phyloP scores from a whole-genome alignment of 2,888 invertebrate genomes.

The Drosophila histrio region DNA sequence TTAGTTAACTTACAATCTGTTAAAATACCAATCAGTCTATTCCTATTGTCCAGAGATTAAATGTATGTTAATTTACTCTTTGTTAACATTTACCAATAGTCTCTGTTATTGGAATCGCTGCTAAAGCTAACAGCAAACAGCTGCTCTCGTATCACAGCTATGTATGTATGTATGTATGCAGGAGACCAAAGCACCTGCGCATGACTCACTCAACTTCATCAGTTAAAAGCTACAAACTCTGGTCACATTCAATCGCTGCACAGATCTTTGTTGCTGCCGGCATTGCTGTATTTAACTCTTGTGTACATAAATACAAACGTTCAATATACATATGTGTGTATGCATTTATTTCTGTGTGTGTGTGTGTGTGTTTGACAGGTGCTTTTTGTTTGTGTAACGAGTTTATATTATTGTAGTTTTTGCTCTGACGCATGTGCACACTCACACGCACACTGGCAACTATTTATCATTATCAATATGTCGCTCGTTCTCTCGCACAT shows the following conservation, averaged over 20 bases:
- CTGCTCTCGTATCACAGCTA: constrained; percentile 28
- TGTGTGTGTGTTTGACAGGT: constrained; percentile 68
- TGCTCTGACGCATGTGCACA: constrained; percentile 64
- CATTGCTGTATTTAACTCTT: constrained; percentile 14
- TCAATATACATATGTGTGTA: constrained; percentile 1
- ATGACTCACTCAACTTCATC: constrained; percentile 53
- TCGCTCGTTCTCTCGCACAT: constrained; percentile 44
- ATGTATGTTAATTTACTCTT: constrained; percentile 7
- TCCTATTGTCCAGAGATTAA: background rate
- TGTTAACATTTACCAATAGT: constrained; percentile 1
- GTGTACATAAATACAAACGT: background rate
- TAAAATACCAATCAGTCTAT: background rate
- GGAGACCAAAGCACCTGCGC: constrained; percentile 47
- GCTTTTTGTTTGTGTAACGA: constrained; percentile 69
- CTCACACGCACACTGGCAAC: constrained; percentile 27
- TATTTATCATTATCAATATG: constrained; percentile 55
- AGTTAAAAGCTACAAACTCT: constrained; percentile 42
- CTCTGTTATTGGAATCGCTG: constrained; percentile 27
- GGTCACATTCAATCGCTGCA: constrained; percentile 53
- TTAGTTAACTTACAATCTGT: too few species aligned
- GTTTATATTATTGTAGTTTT: constrained; percentile 54
- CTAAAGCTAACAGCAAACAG: constrained; percentile 45
- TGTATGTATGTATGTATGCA: constrained; percentile 1
- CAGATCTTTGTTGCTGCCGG: constrained; percentile 46
- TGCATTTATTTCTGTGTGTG: constrained; percentile 7